A percentile compares a stretch with the other conserved stretches of the same genome.
These are phyloP conservation scores for Chlamydotis undulata DNA, from an alignment of 2,113 vertebrate genomes.

Conservation along the genomic window DNA sequence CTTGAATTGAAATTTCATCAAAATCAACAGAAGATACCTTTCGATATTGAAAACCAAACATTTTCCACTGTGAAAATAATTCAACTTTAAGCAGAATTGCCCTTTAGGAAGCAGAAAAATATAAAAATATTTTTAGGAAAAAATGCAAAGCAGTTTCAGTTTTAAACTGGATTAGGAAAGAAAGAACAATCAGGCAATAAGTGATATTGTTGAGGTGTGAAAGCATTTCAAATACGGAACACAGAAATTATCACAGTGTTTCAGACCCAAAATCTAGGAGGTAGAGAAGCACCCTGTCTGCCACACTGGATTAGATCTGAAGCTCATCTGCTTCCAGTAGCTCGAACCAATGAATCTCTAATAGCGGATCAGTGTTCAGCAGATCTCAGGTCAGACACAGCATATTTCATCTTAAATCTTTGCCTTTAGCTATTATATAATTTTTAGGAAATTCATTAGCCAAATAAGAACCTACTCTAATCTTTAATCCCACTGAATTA, in stretches of 20 bases:
- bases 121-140: neutral
- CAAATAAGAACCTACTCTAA: slow-evolving; percentile 39
- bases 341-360: slow-evolving; percentile 35
- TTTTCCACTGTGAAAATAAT: neutral
- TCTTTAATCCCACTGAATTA: slow-evolving; percentile 56
- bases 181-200: neutral
- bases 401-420: slow-evolving; percentile 50
- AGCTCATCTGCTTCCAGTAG: slow-evolving; percentile 24
- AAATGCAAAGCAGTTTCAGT: neutral
- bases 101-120: neutral
- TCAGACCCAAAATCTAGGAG: neutral
- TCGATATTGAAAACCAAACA: neutral
- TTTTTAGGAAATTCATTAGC: slow-evolving; percentile 56
- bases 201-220: neutral
- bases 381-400: slow-evolving; percentile 35
- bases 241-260: neutral
- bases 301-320: neutral
- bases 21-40: neutral
- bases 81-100: neutral
- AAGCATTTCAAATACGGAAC: neutral
- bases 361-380: slow-evolving; percentile 31
- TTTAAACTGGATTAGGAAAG: neutral
- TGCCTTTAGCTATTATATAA: slow-evolving; percentile 40
- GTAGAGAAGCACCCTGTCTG: neutral
- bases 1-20: neutral